These are phyloP conservation scores for Netelia inedita DNA, from an alignment of 2,888 invertebrate genomes.

Conservation along the genomic window DNA sequence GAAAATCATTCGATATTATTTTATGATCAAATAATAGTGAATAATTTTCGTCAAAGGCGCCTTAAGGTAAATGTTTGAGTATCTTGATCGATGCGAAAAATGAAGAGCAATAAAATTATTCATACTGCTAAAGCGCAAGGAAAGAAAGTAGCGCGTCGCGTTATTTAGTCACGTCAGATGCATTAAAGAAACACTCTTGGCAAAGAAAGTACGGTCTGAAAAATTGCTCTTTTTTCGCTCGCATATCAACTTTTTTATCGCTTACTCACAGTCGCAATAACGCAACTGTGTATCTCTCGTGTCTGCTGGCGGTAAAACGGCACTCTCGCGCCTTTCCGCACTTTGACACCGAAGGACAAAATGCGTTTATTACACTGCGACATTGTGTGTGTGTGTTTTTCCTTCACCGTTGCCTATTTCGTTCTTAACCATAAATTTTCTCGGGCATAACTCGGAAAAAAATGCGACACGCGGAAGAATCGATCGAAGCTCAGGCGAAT, in stretches of 20 bases:
- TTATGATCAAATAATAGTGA: too few species aligned
- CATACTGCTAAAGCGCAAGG: neutral
- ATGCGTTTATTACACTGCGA: constrained; percentile 33
- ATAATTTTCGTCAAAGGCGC: too few species aligned
- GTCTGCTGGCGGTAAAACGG: constrained; percentile 52
- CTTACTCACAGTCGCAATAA: constrained; percentile 13
- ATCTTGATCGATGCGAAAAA: neutral
- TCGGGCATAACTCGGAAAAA: neutral
- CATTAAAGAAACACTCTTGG: constrained; percentile 33
- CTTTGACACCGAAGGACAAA: constrained; percentile 30
- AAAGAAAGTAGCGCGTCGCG: constrained; percentile 37
- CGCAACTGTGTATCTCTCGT: constrained; percentile 46
- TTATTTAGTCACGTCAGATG: constrained; percentile 38
- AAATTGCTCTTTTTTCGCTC: constrained; percentile 32
- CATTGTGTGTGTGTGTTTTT: neutral
- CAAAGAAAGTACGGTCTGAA: constrained; percentile 22
- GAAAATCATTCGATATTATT: too few species aligned
- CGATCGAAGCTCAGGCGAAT: constrained; percentile 27
- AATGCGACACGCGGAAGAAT: neutral
- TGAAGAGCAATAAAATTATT: constrained; percentile 16
- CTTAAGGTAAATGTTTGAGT: too few species aligned
- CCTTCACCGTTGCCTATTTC: neutral
- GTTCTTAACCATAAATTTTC: neutral
- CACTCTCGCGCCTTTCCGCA: constrained; percentile 45
- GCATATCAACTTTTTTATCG: constrained; percentile 2